Base-by-base conservation (phyloP, 2,113 vertebrate species). In the Lampris megalopsis region DNA sequence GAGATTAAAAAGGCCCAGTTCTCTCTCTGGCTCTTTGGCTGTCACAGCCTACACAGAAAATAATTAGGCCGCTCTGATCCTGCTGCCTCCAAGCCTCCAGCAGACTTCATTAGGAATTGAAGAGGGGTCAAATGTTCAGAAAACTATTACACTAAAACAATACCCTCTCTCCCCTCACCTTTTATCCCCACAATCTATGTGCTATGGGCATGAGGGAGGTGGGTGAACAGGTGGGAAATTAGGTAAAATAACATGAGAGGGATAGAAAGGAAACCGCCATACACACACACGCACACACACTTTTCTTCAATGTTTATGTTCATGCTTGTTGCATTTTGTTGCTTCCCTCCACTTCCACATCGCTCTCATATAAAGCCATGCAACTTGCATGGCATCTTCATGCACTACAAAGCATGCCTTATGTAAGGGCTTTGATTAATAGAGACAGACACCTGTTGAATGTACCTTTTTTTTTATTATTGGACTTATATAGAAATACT, bases 401-500 rank as follows among this genome's bases (percentile, higher is more conserved):
- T 24, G 24, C 24, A 24, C 24, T 24, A 24, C 24, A 24, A 24
- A 24, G 24, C 24, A 24, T 24, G 24, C 24, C 24, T 24, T 24
- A 24, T 24, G 24, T 24, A 24, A 24, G 24, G 24, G 24, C 24
- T 24, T 24, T 24, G 24, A 24, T 24, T 24, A 24, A 24, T 24
- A 24, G 24, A 24, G 24, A 24, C 90, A 95, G 78, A 93, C 92
- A 36, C 63, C 57, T 45, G 36, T 82, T 95, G 92, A 94, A 95
- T 96, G 95, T 95, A 97, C 95, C 96, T 95, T 96, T 97, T 91
- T 97, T 68, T 90, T 91, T 97, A 54, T 90, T 96, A 96, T 97
- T 96, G 94, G 95, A 97, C 96, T 98, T 96, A 96, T 98, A 97
- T 98, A 99, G 96, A 98, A 99, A 98, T 97, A 97, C 95, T 98